phyloP scores from a whole-genome alignment of 2,888 invertebrate species.

The Furcula furcula region DNA sequence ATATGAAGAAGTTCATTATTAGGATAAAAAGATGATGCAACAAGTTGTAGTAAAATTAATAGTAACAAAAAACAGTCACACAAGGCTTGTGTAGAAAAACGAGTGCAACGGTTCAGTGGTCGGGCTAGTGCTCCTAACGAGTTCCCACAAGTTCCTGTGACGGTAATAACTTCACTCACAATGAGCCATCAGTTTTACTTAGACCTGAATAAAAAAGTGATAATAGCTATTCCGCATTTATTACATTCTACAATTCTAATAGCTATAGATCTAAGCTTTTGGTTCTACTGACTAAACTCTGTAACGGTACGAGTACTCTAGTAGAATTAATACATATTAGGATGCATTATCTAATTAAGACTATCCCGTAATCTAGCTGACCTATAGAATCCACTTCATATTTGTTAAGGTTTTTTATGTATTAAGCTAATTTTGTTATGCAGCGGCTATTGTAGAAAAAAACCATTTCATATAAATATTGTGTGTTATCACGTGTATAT shows the following conservation, averaged over 20 bases:
- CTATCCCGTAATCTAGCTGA: no score
- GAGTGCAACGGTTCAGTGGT: slow-evolving; percentile 64
- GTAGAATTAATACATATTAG: background rate
- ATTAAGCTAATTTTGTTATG: no score
- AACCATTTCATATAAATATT: slow-evolving; percentile 17
- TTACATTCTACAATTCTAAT: slow-evolving; percentile 5
- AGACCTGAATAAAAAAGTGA: slow-evolving; percentile 9
- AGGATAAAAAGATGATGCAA: slow-evolving; percentile 20
- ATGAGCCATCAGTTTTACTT: slow-evolving; percentile 50
- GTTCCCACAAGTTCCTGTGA: slow-evolving; percentile 59
- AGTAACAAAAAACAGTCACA: slow-evolving; percentile 49
- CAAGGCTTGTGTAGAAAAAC: slow-evolving; percentile 57
- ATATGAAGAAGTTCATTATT: no score
- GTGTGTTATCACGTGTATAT: slow-evolving; percentile 19
- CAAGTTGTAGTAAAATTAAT: slow-evolving; percentile 50
- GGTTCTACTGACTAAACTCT: slow-evolving; percentile 1
- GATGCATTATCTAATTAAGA: slow-evolving; percentile 7
- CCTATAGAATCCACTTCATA: slow-evolving; percentile 18
- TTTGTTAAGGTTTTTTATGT: slow-evolving; percentile 2
- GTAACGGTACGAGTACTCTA: background rate
- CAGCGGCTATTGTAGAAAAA: slow-evolving; percentile 20
- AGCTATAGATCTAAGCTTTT: slow-evolving; percentile 6
- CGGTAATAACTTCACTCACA: slow-evolving; percentile 53
- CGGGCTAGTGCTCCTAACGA: slow-evolving; percentile 43
- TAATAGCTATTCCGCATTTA: slow-evolving; percentile 9